phyloP scores from a whole-genome alignment of 2,888 invertebrate species.

The Drosophila neutralis region DNA sequence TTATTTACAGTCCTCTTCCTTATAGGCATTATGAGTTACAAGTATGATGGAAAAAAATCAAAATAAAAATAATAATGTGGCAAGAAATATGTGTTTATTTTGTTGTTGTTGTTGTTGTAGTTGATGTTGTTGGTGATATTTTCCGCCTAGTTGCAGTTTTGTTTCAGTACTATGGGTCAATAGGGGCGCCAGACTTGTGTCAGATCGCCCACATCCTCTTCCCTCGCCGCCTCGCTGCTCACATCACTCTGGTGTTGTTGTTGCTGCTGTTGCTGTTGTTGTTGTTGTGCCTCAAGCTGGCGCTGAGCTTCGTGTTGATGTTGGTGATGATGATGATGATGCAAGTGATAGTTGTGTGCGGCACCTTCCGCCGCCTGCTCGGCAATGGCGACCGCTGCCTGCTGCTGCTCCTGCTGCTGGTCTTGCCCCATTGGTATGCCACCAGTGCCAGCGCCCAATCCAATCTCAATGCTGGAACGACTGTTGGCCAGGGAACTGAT shows the following conservation, averaged over 20 bases:
- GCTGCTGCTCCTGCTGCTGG: conserved; percentile 82
- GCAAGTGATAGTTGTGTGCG: conserved; percentile 59
- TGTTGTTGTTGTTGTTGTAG: not conserved
- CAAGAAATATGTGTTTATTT: conserved; percentile 1
- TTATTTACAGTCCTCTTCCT: conserved; percentile 51
- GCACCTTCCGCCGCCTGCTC: conserved; percentile 45
- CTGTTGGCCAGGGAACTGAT: conserved; percentile 86
- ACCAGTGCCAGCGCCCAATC: conserved; percentile 77
- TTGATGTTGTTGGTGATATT: not conserved
- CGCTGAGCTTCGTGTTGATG: conserved; percentile 66
- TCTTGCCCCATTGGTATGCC: conserved; percentile 61
- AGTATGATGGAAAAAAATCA: conserved; percentile 12
- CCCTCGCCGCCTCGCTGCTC: conserved; percentile 59
- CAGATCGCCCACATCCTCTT: conserved; percentile 84
- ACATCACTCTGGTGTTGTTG: conserved; percentile 50
- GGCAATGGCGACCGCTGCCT: conserved; percentile 42
- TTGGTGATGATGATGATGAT: conserved; percentile 56
- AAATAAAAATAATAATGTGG: not conserved
- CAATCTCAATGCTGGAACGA: conserved; percentile 87
- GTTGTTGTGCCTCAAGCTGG: conserved; percentile 78
- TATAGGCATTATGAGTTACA: conserved; percentile 18
- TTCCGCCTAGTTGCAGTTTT: conserved; percentile 37
- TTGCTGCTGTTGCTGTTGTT: conserved; percentile 14
- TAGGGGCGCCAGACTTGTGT: conserved; percentile 91
- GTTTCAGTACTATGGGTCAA: conserved; percentile 85